Evolutionary conservation across 2,113 vertebrate species (phyloP).

Genomic region (Malurus melanocephalus): DNA sequence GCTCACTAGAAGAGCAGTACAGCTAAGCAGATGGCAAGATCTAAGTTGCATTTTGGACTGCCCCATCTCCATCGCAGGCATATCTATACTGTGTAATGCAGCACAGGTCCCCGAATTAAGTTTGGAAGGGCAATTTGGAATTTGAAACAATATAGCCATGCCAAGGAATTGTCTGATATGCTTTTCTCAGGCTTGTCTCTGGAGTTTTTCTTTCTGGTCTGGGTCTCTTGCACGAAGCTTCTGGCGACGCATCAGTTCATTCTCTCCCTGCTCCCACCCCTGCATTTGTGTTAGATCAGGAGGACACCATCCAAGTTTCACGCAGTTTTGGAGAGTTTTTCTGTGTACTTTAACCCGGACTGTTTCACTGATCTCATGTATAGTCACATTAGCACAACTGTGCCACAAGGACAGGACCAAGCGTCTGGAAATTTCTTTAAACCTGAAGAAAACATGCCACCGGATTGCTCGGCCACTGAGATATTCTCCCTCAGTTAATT

Average conservation of each 20-base stretch:
- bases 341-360: background rate
- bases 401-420: background rate
- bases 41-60: background rate
- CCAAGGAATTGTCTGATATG: fast-evolving
- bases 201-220: fast-evolving
- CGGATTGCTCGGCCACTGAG: background rate
- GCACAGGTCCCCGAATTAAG: background rate
- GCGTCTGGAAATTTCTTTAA: background rate
- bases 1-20: background rate
- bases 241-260: fast-evolving
- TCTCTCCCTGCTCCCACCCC: background rate
- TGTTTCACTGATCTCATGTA: background rate
- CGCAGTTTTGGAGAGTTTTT: background rate
- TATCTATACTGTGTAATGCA: background rate
- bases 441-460: background rate
- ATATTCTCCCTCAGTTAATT: conserved; percentile 1
- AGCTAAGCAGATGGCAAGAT: background rate
- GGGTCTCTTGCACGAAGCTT: background rate
- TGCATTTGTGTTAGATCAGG: background rate
- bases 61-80: background rate
- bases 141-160: background rate
- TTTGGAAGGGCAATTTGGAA: background rate
- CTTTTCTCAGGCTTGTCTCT: background rate
- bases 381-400: background rate
- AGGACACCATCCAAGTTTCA: background rate